Evolutionary conservation across 2,797 vertebrate species (phyloP), one percentile per base, ranked within the genome.

Genomic region (Sylvia borin): DNA sequence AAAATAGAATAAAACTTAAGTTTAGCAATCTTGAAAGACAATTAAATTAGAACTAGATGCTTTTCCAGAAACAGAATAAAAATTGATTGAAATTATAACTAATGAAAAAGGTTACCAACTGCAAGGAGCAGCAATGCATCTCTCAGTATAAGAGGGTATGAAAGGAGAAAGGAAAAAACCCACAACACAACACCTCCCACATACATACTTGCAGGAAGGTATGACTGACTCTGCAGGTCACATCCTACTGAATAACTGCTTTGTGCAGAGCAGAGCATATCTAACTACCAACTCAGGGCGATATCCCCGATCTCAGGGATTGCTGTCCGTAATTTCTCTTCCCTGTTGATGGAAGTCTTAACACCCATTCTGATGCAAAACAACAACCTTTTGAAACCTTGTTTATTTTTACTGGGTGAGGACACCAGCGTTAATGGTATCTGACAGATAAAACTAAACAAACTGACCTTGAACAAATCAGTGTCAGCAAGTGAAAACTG

Each of bases 171-270:
- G 31, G 20, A 31, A 58, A 20, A 32, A 73, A 13, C 5, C 4
- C 20, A 15, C 4, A 55, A 17, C 1, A 6, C 15, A 53, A 15
- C 8, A 11, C 2, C 1, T 4, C 16, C 6, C 22, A 7, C 1
- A 20, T 1, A 7, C 1, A 20, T 1, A 7, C 17, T 32, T 61
- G 10, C 10, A 48, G 43, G 34, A 74, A 31, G 42, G 27, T 54
- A 66, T 7, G n/a, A 66, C 22, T 38, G 62, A 31, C 26, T 34
- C 47, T n/a, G 18, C 16, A 53, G 32, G 43, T 86, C 42, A 71
- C 43, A 74, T 42, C 16, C 58, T 61, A 61, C 16, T 8, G 7
- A 70, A 2, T 7, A 67, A 55, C 29, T 25, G 16, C 16, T 71
- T 9, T 14, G 11, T 16, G 31, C 34, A 67, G 20, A 71, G n/a